phyloP scores from a whole-genome alignment of 1,140 invertebrate species.

The Orius laevigatus region DNA sequence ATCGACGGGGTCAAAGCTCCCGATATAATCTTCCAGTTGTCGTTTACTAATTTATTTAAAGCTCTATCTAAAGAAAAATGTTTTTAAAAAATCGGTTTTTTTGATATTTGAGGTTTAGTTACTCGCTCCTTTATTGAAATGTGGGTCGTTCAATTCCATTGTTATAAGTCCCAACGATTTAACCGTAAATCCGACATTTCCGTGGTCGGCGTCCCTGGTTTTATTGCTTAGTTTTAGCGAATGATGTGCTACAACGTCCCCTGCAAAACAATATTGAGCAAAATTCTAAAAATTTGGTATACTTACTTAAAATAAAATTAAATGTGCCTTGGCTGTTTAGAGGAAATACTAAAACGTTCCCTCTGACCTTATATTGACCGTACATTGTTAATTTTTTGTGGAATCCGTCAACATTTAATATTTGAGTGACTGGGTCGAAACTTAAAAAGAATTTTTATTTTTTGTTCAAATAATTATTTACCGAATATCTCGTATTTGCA shows the following conservation, averaged over 20 bases:
- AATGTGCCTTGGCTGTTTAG: constrained; percentile 3
- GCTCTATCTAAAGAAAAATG: background rate
- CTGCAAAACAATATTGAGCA: background rate
- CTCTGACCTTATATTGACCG: constrained; percentile 2
- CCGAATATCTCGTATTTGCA: constrained; percentile 1
- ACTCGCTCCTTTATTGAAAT: background rate
- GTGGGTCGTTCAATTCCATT: background rate
- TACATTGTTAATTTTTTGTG: background rate
- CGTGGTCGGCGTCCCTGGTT: background rate
- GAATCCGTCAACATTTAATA: background rate
- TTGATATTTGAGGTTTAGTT: background rate
- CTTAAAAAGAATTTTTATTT: background rate
- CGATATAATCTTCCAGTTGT: constrained; percentile 6
- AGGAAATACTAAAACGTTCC: constrained; percentile 2
- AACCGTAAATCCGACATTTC: constrained; percentile 1
- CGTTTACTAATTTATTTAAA: constrained; percentile 4
- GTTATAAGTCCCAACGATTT: background rate
- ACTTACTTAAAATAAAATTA: background rate
- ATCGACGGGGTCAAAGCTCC: background rate
- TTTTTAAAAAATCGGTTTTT: background rate
- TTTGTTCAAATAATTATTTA: background rate
- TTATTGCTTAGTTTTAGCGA: background rate
- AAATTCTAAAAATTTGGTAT: background rate
- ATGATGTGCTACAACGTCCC: background rate
- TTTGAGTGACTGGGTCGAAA: background rate